A percentile compares a stretch with the other conserved stretches of the same genome.
Evolutionary conservation across 2,888 invertebrate species (phyloP).

Genomic region (Theretra japonica): DNA sequence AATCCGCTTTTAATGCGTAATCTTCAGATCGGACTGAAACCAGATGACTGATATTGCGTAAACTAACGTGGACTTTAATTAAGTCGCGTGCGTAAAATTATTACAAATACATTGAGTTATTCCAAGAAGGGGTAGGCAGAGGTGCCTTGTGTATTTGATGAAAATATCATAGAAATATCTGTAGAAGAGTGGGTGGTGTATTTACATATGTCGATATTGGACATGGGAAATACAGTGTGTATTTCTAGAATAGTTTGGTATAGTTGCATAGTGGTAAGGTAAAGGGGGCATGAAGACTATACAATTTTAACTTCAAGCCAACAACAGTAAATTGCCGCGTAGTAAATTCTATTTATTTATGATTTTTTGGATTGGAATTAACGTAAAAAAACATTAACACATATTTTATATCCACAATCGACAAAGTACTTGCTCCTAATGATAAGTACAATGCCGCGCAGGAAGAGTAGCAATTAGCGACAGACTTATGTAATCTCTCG

Average conservation of each 20-base stretch:
- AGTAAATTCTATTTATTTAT: too few species aligned
- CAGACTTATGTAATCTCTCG: too few species aligned
- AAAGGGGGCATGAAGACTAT: neutral
- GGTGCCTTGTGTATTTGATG: too few species aligned
- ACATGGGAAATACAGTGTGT: neutral
- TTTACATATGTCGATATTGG: neutral
- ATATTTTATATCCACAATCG: too few species aligned
- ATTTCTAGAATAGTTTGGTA: neutral
- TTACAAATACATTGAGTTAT: too few species aligned
- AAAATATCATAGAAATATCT: neutral
- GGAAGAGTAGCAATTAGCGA: too few species aligned
- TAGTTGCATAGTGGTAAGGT: neutral
- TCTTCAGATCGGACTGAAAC: conserved; percentile 21
- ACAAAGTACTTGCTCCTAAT: too few species aligned
- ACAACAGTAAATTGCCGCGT: too few species aligned
- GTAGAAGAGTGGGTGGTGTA: neutral
- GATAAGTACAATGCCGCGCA: too few species aligned
- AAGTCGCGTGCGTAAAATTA: conserved; percentile 2
- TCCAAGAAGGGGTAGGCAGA: too few species aligned
- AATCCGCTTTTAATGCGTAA: conserved; percentile 37
- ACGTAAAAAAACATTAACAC: too few species aligned
- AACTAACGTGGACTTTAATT: conserved; percentile 36
- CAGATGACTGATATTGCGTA: conserved; percentile 35
- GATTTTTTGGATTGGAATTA: too few species aligned
- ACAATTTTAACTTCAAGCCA: neutral